phyloP scores from a whole-genome alignment of 2,797 vertebrate genomes.

The Semaprochilodus insignis region DNA sequence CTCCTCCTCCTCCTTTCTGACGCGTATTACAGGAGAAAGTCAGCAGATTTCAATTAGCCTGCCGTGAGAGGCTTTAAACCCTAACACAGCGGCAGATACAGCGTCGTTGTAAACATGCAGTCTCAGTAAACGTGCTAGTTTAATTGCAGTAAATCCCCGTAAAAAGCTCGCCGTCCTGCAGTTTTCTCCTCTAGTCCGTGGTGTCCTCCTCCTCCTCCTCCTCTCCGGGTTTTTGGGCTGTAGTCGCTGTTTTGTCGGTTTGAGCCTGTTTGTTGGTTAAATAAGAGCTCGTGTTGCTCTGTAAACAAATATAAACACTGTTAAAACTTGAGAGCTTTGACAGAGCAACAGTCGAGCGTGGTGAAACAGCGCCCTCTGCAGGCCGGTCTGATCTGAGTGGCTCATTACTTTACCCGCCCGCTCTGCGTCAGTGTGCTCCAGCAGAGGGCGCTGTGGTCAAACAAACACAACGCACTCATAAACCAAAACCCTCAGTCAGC shows the following conservation, averaged over 20 bases:
- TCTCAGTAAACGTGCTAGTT: neutral
- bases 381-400: neutral
- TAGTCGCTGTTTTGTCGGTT: neutral
- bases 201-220: neutral
- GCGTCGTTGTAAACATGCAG: too few relatives aligned
- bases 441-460: neutral
- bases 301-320: too few relatives aligned
- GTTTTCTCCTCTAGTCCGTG: too few relatives aligned
- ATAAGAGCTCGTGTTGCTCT: neutral
- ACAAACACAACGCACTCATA: neutral
- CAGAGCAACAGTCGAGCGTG: neutral
- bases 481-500: neutral
- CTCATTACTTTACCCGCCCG: neutral
- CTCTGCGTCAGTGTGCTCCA: neutral
- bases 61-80: neutral
- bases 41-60: constrained; percentile 25
- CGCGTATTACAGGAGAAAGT: constrained; percentile 14
- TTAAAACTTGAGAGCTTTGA: neutral
- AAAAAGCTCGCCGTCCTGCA: too few relatives aligned
- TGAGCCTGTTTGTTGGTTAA: neutral
- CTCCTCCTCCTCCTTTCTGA: constrained; percentile 18
- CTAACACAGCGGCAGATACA: too few relatives aligned
- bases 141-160: too few relatives aligned
- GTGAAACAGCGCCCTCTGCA: neutral
- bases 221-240: too few relatives aligned